phyloP scores from a whole-genome alignment of 2,113 vertebrate species.

The Podarcis muralis region DNA sequence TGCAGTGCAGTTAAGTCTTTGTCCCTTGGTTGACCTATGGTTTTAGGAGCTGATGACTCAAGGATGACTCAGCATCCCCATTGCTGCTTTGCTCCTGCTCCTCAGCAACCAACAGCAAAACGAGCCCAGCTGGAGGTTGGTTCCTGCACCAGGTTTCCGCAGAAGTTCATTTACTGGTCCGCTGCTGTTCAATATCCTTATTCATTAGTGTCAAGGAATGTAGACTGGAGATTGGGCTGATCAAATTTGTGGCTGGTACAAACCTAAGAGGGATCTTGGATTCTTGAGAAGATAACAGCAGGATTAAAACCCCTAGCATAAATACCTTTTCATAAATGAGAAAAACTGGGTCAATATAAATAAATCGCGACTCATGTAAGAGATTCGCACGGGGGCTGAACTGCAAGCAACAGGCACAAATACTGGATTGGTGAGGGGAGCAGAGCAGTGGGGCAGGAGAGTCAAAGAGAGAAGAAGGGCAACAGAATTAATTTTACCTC shows the following conservation, averaged over 20 bases:
- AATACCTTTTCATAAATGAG: slow-evolving; percentile 21
- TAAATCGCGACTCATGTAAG: neutral
- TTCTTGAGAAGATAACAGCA: slow-evolving; percentile 23
- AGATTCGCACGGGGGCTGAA: neutral
- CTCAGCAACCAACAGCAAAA: neutral
- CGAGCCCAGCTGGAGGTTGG: neutral
- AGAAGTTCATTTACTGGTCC: neutral
- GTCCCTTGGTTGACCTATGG: neutral
- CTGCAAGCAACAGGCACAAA: neutral
- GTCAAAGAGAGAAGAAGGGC: neutral
- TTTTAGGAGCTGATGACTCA: neutral
- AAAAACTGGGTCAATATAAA: slow-evolving; percentile 3
- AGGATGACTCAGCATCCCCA: neutral
- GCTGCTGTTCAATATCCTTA: neutral
- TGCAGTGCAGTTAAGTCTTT: neutral
- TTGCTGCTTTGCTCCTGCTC: neutral
- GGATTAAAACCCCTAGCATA: slow-evolving; percentile 1
- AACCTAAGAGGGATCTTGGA: slow-evolving; percentile 14
- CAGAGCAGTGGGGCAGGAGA: neutral
- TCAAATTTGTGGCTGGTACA: slow-evolving; percentile 25
- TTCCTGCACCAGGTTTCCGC: neutral
- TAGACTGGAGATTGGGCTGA: neutral
- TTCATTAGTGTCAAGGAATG: slow-evolving; percentile 25
- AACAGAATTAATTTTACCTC: neutral
- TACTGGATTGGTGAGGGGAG: neutral